Evolutionary conservation across 1,140 invertebrate genomes (phyloP), one percentile per base, ranked within the genome.

Genomic region (Drosophila aff.): DNA sequence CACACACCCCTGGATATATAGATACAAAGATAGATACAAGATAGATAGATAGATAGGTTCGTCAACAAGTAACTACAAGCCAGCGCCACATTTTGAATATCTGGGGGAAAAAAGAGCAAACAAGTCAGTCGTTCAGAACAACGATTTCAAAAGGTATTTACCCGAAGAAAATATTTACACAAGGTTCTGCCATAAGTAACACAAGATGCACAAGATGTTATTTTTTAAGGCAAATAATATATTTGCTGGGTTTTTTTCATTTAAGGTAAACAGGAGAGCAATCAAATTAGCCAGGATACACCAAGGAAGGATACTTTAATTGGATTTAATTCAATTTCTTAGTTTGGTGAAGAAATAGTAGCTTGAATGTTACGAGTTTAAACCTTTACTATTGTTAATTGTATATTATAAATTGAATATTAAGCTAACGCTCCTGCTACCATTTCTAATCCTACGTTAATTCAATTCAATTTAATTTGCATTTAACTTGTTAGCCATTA

Each of bases 11-110:
- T 6, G n/a, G 43, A 21, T 21, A 21, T 21, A 16, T 28, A 16
- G 15, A 31, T 38, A 40, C n/a, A 31, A 33, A 40, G 6, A 53
- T 31, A 31, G 49, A 50, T 50, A 31, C 4, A 50, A 21, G 28
- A 36, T 36, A 23, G 15, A 55, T 38, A 13, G 49, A 33, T 21
- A 36, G 52, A 36, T 26, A 40, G 53, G 36, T 23, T 33, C 59
- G 28, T 62, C 46, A 52, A 52, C 46, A 53, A 52, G 59, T 62
- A 62, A 36, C 59, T 33, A 36, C n/a, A 52, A 31, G 31, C 10
- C 31, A 13, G 28, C 16, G 2, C 13, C 11, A 38, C 31, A 36
- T 53, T 53, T 53, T 53, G 33, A 21, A 55, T 38, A 23, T 55
- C 7, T 10, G n/a, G 18, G 18, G 18, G n/a, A 53, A 53, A 33